Conservation (phyloP, 2,797 vertebrate species). For the Mus caroli region DNA sequence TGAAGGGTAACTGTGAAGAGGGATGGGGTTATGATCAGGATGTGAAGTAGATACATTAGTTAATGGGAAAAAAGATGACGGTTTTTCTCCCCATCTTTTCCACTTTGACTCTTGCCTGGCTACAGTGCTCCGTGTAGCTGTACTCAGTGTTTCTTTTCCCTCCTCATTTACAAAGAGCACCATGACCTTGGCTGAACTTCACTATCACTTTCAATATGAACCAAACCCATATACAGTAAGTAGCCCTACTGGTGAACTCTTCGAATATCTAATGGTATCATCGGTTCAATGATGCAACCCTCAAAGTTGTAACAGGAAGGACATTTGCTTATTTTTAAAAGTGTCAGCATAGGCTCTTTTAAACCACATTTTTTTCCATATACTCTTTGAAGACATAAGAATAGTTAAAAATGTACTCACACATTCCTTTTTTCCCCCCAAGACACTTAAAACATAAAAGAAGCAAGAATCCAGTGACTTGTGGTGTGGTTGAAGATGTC, state of each 20-base stretch:
- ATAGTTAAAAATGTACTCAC: neutral
- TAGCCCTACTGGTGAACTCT: neutral
- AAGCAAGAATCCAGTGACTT: neutral
- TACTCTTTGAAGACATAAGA: neutral
- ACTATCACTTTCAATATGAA: neutral
- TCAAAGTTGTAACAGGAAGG: neutral
- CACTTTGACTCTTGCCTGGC: neutral
- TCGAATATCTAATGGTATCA: neutral
- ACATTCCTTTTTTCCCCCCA: neutral
- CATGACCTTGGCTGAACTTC: neutral
- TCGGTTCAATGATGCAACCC: neutral
- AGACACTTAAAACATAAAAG: neutral
- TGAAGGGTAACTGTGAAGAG: neutral
- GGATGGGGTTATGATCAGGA: neutral
- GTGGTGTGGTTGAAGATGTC: neutral
- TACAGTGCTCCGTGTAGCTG: neutral
- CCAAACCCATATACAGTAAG: neutral
- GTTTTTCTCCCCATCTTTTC: accelerated
- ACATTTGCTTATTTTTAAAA: conserved; percentile 6
- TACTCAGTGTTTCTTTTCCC: neutral
- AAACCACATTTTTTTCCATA: conserved; percentile 13
- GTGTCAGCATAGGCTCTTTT: neutral
- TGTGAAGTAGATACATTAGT: neutral
- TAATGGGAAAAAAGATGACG: neutral
- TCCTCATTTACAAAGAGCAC: neutral